Percentiles rank a stretch among this genome's conserved stretches.
phyloP scores from a whole-genome alignment of 1,140 invertebrate species.

The Ganaspis sp. region DNA sequence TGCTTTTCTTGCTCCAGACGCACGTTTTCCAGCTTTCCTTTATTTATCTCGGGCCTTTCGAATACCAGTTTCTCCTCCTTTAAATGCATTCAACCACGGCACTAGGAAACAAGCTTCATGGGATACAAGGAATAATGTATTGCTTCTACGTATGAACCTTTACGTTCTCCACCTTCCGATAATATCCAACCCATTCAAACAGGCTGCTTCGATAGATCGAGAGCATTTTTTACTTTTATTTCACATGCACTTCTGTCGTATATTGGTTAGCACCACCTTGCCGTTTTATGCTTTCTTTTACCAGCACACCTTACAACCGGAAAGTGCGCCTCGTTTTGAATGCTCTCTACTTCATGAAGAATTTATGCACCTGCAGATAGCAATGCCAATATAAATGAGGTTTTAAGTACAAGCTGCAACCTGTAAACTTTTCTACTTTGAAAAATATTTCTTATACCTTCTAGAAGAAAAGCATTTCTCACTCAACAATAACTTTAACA shows the following conservation, averaged over 20 bases:
- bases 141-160: slow-evolving; percentile 17
- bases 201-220: slow-evolving; percentile 9
- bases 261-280: not conserved
- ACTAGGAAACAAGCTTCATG: slow-evolving; percentile 24
- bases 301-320: not conserved
- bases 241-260: slow-evolving; percentile 10
- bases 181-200: slow-evolving; percentile 27
- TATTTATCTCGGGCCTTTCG: slow-evolving; percentile 59
- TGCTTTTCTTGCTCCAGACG: slow-evolving; percentile 47
- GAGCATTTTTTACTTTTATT: slow-evolving; percentile 19
- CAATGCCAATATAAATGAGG: slow-evolving; percentile 68
- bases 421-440: slow-evolving; percentile 35
- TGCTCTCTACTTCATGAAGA: slow-evolving; percentile 45
- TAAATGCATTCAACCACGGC: slow-evolving; percentile 31
- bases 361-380: slow-evolving; percentile 70
- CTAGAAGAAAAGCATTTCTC: slow-evolving; percentile 49
- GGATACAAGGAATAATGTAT: slow-evolving; percentile 17
- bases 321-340: slow-evolving; percentile 12
- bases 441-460: slow-evolving; percentile 59
- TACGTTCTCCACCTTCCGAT: not conserved
- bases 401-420: slow-evolving; percentile 64
- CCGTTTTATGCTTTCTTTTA: not conserved
- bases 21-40: slow-evolving; percentile 62
- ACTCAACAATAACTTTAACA: too few relatives aligned
- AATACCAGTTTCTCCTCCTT: slow-evolving; percentile 53